phyloP scores from a whole-genome alignment of 2,888 invertebrate species.

The Synanthedon tipuliformis region DNA sequence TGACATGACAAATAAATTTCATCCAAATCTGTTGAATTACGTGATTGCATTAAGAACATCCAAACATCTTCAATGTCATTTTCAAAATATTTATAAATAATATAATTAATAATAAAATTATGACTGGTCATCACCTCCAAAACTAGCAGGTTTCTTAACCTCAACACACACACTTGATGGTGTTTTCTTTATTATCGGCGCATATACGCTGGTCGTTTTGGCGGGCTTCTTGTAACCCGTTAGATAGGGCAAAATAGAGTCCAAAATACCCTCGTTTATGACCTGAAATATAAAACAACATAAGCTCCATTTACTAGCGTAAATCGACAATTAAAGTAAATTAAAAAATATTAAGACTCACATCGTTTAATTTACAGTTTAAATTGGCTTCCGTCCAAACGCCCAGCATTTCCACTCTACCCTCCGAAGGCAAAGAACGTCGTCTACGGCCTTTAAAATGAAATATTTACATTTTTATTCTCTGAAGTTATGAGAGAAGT shows the following conservation, averaged over 20 bases:
- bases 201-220: constrained; percentile 64
- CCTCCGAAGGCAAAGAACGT: constrained; percentile 36
- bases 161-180: constrained; percentile 36
- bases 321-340: neutral
- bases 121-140: constrained; percentile 41
- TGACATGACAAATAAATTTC: too few relatives aligned
- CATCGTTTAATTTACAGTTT: constrained; percentile 64
- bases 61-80: too few relatives aligned
- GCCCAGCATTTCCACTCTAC: constrained; percentile 57
- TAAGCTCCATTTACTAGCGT: neutral
- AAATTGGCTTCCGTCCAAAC: constrained; percentile 63
- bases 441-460: constrained; percentile 23
- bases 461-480: neutral
- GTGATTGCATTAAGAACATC: too few relatives aligned
- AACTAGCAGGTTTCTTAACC: constrained; percentile 63
- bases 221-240: constrained; percentile 66
- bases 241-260: constrained; percentile 84
- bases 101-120: neutral
- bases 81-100: neutral
- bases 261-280: constrained; percentile 83
- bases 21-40: too few relatives aligned
- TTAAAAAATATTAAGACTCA: constrained; percentile 17
- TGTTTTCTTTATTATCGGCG: constrained; percentile 67
- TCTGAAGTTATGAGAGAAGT: neutral
- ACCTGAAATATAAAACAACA: constrained; percentile 75